These are phyloP conservation scores for Drosophila aldrichi DNA, from an alignment of 2,888 invertebrate species.

Conservation along the genomic window DNA sequence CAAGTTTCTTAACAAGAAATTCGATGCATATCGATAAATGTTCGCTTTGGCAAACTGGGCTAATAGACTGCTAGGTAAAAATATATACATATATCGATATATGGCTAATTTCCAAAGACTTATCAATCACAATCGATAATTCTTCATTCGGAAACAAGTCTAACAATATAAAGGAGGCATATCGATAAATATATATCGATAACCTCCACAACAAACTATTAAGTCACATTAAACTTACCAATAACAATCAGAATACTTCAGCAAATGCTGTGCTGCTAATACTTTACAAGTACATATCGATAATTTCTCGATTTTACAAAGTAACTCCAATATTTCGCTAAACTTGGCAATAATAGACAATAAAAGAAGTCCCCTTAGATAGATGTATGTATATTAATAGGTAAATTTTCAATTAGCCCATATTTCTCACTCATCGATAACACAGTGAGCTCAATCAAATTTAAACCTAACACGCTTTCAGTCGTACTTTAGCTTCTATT, in stretches of 20 bases:
- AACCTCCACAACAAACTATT: not conserved
- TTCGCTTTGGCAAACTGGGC: no score
- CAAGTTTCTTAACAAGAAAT: not conserved
- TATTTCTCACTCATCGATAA: not conserved
- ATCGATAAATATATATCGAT: not conserved
- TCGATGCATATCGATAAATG: not conserved
- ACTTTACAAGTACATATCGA: not conserved
- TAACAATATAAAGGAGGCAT: no score
- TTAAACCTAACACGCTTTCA: not conserved
- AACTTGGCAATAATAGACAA: not conserved
- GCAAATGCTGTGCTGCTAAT: not conserved
- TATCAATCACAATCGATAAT: no score
- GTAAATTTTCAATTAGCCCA: not conserved
- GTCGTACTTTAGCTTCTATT: not conserved
- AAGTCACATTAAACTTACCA: no score
- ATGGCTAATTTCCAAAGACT: not conserved
- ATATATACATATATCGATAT: not conserved
- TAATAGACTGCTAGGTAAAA: not conserved
- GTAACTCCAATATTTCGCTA: not conserved
- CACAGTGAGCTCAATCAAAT: no score
- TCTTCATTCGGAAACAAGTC: no score
- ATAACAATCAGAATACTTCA: not conserved
- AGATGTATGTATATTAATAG: not conserved
- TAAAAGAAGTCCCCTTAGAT: no score
- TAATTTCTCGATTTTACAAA: not conserved